Evolutionary conservation across 2,888 invertebrate genomes (phyloP).

Genomic region (Cepaea hortensis): DNA sequence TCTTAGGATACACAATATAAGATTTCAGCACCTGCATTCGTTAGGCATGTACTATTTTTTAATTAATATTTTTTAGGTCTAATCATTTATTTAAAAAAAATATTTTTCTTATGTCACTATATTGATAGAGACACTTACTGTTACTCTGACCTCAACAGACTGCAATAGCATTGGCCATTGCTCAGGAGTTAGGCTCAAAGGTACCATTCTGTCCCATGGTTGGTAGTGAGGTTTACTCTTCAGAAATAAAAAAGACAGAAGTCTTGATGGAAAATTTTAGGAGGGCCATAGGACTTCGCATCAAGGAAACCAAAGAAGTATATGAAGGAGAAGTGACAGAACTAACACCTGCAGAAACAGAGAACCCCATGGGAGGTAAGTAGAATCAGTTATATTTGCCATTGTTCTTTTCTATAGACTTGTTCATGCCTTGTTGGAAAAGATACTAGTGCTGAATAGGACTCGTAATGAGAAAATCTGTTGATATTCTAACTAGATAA

Average conservation of each 20-base stretch:
- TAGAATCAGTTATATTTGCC: not conserved
- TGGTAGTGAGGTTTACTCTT: conserved; percentile 90
- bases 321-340: conserved; percentile 99
- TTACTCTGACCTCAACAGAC: conserved; percentile 79
- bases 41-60: no score
- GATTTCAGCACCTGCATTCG: no score
- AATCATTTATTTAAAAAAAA: no score
- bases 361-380: conserved; percentile 93
- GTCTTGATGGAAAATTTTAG: conserved; percentile 99
- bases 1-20: no score
- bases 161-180: conserved; percentile 97
- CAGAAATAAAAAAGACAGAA: conserved; percentile 99
- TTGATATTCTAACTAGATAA: no score
- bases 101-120: no score
- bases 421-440: not conserved
- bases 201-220: conserved; percentile 83
- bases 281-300: conserved; percentile 89
- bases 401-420: not conserved
- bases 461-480: no score
- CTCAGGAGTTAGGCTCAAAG: conserved; percentile 97
- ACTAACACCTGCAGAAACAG: conserved; percentile 97
- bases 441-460: not conserved
- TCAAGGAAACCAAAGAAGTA: conserved; percentile 96
- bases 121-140: no score
- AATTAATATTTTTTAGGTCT: no score